Evolutionary conservation across 1,140 invertebrate genomes (phyloP), one percentile per base, ranked within the genome.

Genomic region (Drosophila carrolli): DNA sequence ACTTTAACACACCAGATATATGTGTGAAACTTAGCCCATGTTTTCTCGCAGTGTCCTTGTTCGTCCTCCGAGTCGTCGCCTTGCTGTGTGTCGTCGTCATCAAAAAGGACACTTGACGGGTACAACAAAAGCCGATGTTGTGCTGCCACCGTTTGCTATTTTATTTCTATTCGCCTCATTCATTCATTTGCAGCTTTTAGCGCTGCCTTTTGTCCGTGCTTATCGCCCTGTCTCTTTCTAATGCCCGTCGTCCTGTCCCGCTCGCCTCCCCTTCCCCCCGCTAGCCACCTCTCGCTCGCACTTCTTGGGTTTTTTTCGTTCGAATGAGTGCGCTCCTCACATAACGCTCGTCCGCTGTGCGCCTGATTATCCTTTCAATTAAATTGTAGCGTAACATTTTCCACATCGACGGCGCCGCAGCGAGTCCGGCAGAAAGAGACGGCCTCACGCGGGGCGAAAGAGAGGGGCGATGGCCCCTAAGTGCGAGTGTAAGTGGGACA

Each of bases 331-430:
- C 53, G 61, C 67, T 77, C 73, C 74, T 81, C 73, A 60, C 62
- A 68, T 62, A 62, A 62, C 60, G 78, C 75, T 48, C 79, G 62
- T 72, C 81, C 83, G 79, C 82, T 79, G 75, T 88, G 83, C 85
- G 47, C 84, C 84, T 89, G 84, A 89, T 89, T 89, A 89, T 89
- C 84, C 84, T 89, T 89, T 89, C 84, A 89, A 89, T 89, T 89
- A 89, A 89, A 84, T 89, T 89, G 84, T 89, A 89, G 85, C 84
- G 84, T 89, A 89, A 89, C 84, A 89, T 89, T 89, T 89, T 89
- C 84, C 84, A 84, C 85, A 67, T 90, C 84, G 81, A 54, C 83
- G 81, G 68, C 63, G 77, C 63, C 75, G 58, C 37, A 63, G 56
- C 51, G 48, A 60, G 67, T 43, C 43, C 43, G 19, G 43, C 27